These are phyloP conservation scores for Planococcus citri DNA, from an alignment of 1,140 invertebrate genomes.

Conservation along the genomic window DNA sequence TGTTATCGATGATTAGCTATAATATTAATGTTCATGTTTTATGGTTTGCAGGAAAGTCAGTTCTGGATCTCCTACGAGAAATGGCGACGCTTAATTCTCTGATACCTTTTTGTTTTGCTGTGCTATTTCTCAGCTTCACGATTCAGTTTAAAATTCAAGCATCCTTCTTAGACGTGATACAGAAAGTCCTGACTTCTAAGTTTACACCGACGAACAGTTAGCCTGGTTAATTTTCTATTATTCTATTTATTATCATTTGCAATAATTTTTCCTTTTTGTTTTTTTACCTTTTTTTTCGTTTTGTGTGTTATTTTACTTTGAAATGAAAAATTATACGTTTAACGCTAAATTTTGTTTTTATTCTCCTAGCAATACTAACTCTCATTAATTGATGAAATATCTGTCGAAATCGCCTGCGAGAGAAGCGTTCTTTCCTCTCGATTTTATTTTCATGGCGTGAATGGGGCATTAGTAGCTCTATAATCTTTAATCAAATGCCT, in stretches of 20 bases:
- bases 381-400: constrained; percentile 78
- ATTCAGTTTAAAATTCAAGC: background rate
- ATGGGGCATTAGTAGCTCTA: too few species aligned
- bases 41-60: background rate
- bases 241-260: too few species aligned
- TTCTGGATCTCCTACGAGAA: background rate
- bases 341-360: background rate
- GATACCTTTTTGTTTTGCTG: background rate
- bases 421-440: too few species aligned
- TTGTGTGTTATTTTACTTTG: background rate
- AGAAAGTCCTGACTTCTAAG: background rate
- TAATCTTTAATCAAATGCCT: too few species aligned
- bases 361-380: constrained; percentile 43
- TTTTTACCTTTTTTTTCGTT: background rate
- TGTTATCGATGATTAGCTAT: background rate
- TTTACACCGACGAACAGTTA: background rate
- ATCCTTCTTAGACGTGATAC: background rate
- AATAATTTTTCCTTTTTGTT: too few species aligned
- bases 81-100: background rate
- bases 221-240: background rate
- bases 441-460: too few species aligned
- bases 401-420: constrained; percentile 74
- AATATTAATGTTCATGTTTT: background rate
- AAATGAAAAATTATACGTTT: background rate
- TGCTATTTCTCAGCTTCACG: background rate